Evolutionary conservation across 2,797 vertebrate genomes (phyloP), one percentile per base, ranked within the genome.

Genomic region (Sebastes itinus): DNA sequence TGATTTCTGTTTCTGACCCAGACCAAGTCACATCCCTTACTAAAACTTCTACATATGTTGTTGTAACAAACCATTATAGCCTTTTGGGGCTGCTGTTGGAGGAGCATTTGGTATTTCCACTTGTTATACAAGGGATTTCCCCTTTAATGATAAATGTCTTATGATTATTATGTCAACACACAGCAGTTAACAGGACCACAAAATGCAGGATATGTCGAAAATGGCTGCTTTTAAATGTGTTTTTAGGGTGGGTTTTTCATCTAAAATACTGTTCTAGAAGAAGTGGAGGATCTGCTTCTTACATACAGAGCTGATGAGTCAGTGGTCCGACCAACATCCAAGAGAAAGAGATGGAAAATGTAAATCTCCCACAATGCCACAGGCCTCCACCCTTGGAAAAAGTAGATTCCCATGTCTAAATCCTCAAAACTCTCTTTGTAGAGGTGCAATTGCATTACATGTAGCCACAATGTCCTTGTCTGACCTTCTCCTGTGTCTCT

Each of bases 381-480:
- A 77, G 61, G 74, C 75, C 77, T 83, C 81, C 83, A 56, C 78
- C 77, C 73, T 58, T 67, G 63, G 25, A 83, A 82, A 72, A 76
- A 78, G 62, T 70, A 63, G 80, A 89, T 88, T 94, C 64, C 78
- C 30, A 88, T 80, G 61, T 59, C 69, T 61, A 67, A 54, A 73
- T 81, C n/a, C 33, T 35, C 22, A 68, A 42, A 42, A 61, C 18
- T 74, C 55, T 70, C 63, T 74, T 52, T 35, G 63, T 30, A 11
- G 62, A 78, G 38, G 30, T 64, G 52, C 25, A 72, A 56, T 23
- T 60, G 32, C 25, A 72, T 65, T 23, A 64, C 33, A 59, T 52
- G 30, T 18, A 63, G 20, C 56, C 35, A 49, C 66, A 76, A 63
- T 12, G 42, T 22, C 46, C 54, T 32, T 18, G 16, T 33, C 56